Evolutionary conservation across 1,140 invertebrate species (phyloP), one percentile per base, ranked within the genome.

Genomic region (Drosophila bocqueti): DNA sequence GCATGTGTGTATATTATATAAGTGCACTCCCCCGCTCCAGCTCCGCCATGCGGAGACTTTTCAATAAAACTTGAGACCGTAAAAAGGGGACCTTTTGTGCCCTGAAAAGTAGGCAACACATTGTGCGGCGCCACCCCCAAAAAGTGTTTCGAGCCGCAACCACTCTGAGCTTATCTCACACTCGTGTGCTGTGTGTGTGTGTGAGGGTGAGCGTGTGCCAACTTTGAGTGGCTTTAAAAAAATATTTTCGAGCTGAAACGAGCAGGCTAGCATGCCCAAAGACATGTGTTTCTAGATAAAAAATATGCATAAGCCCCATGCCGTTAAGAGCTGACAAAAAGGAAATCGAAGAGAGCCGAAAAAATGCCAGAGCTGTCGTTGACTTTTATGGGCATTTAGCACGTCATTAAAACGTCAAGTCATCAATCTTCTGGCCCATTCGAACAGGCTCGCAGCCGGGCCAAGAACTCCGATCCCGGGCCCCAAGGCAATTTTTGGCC

Each of bases 401-500:
- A 91, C 87, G 86, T 91, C 90, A 91, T 91, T 91, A 92, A 91
- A 92, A 92, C 80, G 90, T 91, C 90, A 91, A 91, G 90, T 91
- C 92, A 93, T 93, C 92, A 93, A 93, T 93, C 92, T 93, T 93
- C 91, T 92, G 82, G 85, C 91, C 72, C 81, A 83, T 92, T 92
- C 73, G 77, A 92, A 89, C 84, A 93, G 92, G 92, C 61, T 79
- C 77, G 68, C 91, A 92, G 91, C 54, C 68, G 10, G 55, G 77
- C 55, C 58, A 24, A 78, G 36, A 74, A 85, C 42, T 60, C 63
- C 58, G 42, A 36, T 31, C 26, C 62, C 43, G 31, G 38, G 38
- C 52, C 50, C 54, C 59, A 46, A 42, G 78, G 47, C 62, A 67
- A 63, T 34, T 58, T 79, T 52, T 21, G 61, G 57, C 52, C 63